Evolutionary conservation across 1,140 invertebrate genomes (phyloP), one percentile per base, ranked within the genome.

Genomic region (Megathymus violae): DNA sequence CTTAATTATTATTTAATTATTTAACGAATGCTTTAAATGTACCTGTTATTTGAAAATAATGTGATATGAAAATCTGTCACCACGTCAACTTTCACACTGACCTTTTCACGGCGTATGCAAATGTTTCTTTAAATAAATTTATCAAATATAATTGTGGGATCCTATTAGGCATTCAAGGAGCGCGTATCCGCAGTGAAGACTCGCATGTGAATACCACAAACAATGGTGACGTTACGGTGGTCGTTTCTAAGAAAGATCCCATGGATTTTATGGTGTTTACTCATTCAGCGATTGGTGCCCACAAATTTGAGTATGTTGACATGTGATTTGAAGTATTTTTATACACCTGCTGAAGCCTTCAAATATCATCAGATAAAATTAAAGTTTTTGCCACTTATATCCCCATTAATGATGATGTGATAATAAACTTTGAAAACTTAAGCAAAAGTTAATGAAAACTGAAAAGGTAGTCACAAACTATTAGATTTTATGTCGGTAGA

Each of bases 131-230:
- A 89, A 85, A 89, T 89, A 86, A 82, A 87, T 85, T 89, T 89
- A 89, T 88, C 87, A 89, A 89, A 89, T 89, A 89, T 89, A 89
- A 90, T 90, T 90, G 88, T 90, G 88, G 80, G 88, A 90, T 71
- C 82, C 64, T 84, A 88, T 88, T 90, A 88, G 60, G 70, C 69
- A 90, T 90, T 88, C 88, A 79, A 62, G 50, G 40, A 76, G 59
- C 83, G 85, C 78, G 85, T 88, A 88, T 88, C 88, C 88, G 88
- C 74, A 79, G 76, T 80, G 66, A 38, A 47, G 71, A 4, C 36
- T 60, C 71, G 85, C 78, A 89, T 89, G 78, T 76, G 79, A 88
- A 90, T 87, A 69, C 52, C 51, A 66, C 52, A 74, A 76, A 89
- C 82, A 89, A 89, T 87, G 74, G 84, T 83, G 76, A 78, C 72